Evolutionary conservation across 1,140 invertebrate genomes (phyloP), one percentile per base, ranked within the genome.

Genomic region (Pseudomyrmex gracilis): DNA sequence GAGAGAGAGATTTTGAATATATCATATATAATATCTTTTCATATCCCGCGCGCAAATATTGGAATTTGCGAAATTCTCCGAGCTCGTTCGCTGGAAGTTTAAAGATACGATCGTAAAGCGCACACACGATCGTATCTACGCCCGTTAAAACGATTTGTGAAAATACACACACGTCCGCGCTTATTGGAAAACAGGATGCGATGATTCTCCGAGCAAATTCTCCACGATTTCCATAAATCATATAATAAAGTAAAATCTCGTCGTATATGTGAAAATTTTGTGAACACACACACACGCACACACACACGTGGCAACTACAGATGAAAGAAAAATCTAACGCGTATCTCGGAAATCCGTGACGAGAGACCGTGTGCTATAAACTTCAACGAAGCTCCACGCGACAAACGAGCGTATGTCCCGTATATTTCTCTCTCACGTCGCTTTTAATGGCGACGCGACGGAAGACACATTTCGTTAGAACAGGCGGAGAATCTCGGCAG

Each of bases 11-110:
- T 88, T 70, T 17, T 67, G 57, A 78, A 78, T 77, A 60, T 57
- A 34, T 34, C 34, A 5, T 49, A 5, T 49, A 58, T 60, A 87
- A 88, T 88, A 83, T 71, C 83, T 88, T 88, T 83, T 87, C 83
- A 88, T 88, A 88, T 85, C 83, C 78, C 60, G 66, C 61, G 66
- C 58, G 86, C 85, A 88, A 88, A 88, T 80, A 88, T 85, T 77
- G 84, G 49, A 66, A 66, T 83, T 74, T 57, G 20, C 4, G 43
- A 71, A 78, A 80, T 80, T 70, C 66, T 71, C n/a, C n/a, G 20
- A 15, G 51, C 53, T 68, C 63, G 74, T 45, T 24, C 43, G 45
- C 17, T 17, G 9, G 53, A 55, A 78, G 55, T 20, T 45, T 10
- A 47, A 70, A 43, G 17, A 34, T 53, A 78, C 17, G 15, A 58